Conservation (phyloP, 2,797 vertebrate species). For the Falco berigora region DNA sequence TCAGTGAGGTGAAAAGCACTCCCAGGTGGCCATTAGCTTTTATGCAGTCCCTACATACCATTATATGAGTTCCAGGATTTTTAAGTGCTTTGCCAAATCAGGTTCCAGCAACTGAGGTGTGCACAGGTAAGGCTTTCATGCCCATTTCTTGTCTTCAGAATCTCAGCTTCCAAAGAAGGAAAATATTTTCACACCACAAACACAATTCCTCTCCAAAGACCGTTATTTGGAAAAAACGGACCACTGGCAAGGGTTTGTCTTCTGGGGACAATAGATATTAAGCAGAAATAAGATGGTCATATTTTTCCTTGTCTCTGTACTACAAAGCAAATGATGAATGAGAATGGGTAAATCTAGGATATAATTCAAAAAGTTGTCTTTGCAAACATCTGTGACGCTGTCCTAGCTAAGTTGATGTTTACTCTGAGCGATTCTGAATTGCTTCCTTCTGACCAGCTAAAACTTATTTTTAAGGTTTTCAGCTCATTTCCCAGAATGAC, state of each 20-base stretch:
- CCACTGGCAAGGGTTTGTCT: background rate
- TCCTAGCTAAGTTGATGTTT: background rate
- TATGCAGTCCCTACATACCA: background rate
- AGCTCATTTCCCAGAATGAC: background rate
- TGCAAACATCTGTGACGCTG: background rate
- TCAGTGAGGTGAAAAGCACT: background rate
- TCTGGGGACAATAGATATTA: background rate
- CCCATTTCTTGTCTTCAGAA: background rate
- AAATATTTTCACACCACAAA: background rate
- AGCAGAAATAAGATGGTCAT: background rate
- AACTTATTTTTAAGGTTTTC: background rate
- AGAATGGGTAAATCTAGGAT: background rate
- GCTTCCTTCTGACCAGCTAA: background rate
- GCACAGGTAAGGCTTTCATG: background rate
- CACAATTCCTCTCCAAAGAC: background rate
- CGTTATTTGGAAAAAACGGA: background rate
- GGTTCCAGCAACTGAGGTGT: background rate
- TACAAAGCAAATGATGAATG: background rate
- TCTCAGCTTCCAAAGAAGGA: background rate
- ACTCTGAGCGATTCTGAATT: background rate
- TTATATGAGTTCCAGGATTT: background rate
- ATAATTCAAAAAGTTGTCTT: background rate
- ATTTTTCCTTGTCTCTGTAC: background rate
- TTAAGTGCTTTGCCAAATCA: background rate
- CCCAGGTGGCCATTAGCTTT: background rate